A percentile compares a stretch with the other conserved stretches of the same genome.
These are phyloP conservation scores for Bombus pyrosoma DNA, from an alignment of 1,140 invertebrate genomes.

Conservation along the genomic window DNA sequence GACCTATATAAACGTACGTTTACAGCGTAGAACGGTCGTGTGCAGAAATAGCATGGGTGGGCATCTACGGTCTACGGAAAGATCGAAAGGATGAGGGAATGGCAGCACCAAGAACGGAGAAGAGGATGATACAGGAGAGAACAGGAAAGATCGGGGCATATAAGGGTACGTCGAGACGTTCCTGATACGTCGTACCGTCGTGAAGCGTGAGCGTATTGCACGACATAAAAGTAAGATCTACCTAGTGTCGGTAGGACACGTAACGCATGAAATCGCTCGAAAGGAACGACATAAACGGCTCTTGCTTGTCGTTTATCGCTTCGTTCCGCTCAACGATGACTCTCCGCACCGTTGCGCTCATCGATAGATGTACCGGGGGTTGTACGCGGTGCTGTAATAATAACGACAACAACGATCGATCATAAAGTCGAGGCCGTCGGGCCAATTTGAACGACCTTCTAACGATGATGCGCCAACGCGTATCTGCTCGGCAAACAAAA, in stretches of 20 bases:
- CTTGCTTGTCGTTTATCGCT: constrained; percentile 62
- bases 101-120: neutral
- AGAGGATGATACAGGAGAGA: neutral
- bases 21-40: constrained; percentile 43
- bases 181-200: constrained; percentile 59
- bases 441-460: constrained; percentile 13
- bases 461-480: constrained; percentile 4
- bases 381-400: constrained; percentile 20
- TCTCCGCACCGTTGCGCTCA: neutral
- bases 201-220: constrained; percentile 57
- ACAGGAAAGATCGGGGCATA: constrained; percentile 11
- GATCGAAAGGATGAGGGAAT: neutral
- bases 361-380: neutral
- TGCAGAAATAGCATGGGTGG: neutral
- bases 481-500: neutral
- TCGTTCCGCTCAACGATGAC: constrained; percentile 49
- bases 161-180: constrained; percentile 35
- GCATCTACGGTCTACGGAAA: neutral
- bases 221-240: constrained; percentile 66
- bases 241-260: constrained; percentile 43
- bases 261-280: constrained; percentile 66
- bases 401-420: constrained; percentile 57
- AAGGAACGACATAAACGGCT: constrained; percentile 61
- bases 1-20: constrained; percentile 42
- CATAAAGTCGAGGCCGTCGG: constrained; percentile 34